Evolutionary conservation across 2,888 invertebrate genomes (phyloP), one percentile per base, ranked within the genome.

Genomic region (Himalopsyche tibetana): DNA sequence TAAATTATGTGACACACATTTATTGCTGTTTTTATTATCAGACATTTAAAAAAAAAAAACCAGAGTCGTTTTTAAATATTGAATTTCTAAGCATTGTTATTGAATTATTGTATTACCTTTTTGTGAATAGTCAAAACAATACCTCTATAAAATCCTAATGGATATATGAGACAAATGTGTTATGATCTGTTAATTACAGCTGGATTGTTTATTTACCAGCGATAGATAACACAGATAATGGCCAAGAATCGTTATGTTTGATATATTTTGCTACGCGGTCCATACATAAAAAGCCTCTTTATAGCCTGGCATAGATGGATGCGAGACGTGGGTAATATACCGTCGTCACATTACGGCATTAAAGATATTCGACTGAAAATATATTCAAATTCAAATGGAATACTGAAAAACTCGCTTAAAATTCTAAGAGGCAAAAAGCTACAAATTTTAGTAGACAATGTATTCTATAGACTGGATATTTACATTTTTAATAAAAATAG

Each of bases 281-380:
- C 63, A 63, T 63, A 63, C 63, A 63, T 63, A 63, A 63, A 63
- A 63, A 63, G 19, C 19, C 63, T 63, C 63, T 63, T 63, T 63
- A 63, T 63, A n/a, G 63, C 63, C 63, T 63, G 63, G 63, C 63
- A 63, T 63, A 63, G 63, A 63, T 63, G 63, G 63, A 63, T 63
- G 63, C 19, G 63, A 63, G 63, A 63, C 63, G 63, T 63, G 63
- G 63, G 63, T 63, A 19, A 63, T 63, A 63, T 63, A 63, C 63
- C 63, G 63, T 63, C 63, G 63, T 63, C 63, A 63, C 63, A 63
- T 63, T 63, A 63, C 28, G 8, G 63, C 63, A 63, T 63, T 63
- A 63, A 63, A 63, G 19, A 63, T 63, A 63, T 63, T 63, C 63
- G 63, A 63, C 63, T 63, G 63, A 63, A 63, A 63, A 63, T 63